Evolutionary conservation across 2,888 invertebrate species (phyloP).

Genomic region (Hymenopus coronatus): DNA sequence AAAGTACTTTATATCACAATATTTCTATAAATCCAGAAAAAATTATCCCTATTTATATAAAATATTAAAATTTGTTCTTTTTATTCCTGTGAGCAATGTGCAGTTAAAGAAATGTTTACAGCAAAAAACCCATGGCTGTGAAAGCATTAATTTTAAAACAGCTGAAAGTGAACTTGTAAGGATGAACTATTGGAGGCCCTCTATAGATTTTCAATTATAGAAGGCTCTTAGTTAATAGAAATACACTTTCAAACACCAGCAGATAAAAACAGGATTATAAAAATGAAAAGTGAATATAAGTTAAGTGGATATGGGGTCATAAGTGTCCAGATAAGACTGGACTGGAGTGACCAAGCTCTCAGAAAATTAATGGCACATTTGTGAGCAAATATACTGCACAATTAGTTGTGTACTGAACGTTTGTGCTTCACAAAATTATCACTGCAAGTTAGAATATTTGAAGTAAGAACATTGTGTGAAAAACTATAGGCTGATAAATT

Average conservation of each 20-base stretch:
- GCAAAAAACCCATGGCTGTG: not conserved
- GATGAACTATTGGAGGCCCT: not conserved
- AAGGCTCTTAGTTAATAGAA: not conserved
- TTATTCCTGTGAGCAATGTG: not conserved
- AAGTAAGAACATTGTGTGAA: no score
- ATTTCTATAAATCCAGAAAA: not conserved
- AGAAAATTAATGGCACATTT: no score
- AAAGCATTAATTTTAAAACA: not conserved
- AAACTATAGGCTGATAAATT: no score
- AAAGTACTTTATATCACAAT: not conserved
- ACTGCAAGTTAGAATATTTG: no score
- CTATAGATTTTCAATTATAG: not conserved
- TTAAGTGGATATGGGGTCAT: no score
- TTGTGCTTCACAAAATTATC: no score
- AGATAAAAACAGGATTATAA: not conserved
- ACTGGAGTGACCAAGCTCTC: no score
- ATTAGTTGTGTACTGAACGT: no score
- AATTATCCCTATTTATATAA: not conserved
- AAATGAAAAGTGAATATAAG: not conserved
- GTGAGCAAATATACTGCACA: no score
- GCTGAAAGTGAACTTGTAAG: not conserved
- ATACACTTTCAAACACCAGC: not conserved
- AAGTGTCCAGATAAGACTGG: no score
- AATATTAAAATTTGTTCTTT: not conserved
- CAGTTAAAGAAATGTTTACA: not conserved